Base-by-base conservation (phyloP, 2,113 vertebrate genomes). In the Galeopterus variegatus region DNA sequence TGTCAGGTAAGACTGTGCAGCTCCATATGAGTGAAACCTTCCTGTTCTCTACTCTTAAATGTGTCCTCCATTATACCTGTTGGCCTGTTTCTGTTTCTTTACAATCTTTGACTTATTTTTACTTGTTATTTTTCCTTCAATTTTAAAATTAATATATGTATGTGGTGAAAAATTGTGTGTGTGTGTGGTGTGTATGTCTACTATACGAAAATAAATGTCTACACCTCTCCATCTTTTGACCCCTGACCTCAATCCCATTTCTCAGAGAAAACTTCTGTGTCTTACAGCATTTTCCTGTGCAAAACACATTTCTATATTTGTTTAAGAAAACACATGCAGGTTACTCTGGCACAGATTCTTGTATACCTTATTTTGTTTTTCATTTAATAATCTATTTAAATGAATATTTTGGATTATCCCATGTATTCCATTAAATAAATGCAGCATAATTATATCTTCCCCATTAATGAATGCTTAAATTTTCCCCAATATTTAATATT, bases 1-100 rank as follows among this genome's bases (percentile, higher is more conserved):
- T 99, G 99, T 97, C 99, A 99, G 99, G 99, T 99, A 99, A 94
- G 97, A 56, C 5, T 52, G 6, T 58, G 65, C 14, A 18, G 0
- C 13, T 64, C 8, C 91, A 17, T 58, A 72, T 82, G 24, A 88
- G n/a, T 2, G 75, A 80, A 17, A 2, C 17, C 45, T 93, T 92
- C 28, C 15, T 0, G 19, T 67, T 52, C 18, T 58, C 41, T 73
- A 9, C 28, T 82, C 3, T 97, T 85, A 41, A 79, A n/a, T 64
- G 87, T 79, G 0, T 3, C 85, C 12, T 93, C 18, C 0, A 0
- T 52, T 80, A 2, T 13, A 28, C 88, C 94, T 84, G 33, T 12
- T 10, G 0, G 12, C 11, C 54, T 98, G 0, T 18, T 52, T 50
- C 3, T 90, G 31, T 58, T 52, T 87, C 28, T 79, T 76, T 33